Evolutionary conservation across 2,113 vertebrate genomes (phyloP), one percentile per base, ranked within the genome.

Genomic region (Zosterops lateralis): DNA sequence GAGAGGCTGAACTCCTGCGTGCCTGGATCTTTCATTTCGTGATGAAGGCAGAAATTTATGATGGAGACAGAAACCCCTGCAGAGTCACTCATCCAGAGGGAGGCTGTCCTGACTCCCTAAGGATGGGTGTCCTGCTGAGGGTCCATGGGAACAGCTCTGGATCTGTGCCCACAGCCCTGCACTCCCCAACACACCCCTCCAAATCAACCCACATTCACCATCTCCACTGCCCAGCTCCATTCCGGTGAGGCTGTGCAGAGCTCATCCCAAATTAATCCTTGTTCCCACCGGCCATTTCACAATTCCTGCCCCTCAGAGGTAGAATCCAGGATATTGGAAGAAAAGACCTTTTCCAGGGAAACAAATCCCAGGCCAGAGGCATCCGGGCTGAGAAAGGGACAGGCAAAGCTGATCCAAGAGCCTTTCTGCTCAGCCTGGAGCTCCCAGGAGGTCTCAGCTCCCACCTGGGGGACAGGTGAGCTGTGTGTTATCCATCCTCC

Each of bases 371-470:
- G 34, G 20, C 14, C 56, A 60, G 73, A 79, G 38, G 7, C 3
- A 3, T 2, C 21, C 0, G 1, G 36, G 15, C 38, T 38, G 57
- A 54, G 31, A 53, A 26, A 45, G 22, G 19, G 22, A n/a, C 8
- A 26, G 40, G 51, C 2, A 48, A 25, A 70, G 22, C 20, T 38
- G 86, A 25, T 19, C 7, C n/a, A 26, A 58, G 22, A 62, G 32
- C 29, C 4, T 54, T 57, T 42, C 11, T 2, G 6, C 51, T 57
- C 71, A 79, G 12, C 36, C n/a, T 65, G 60, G 56, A 61, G 54
- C 28, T 73, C 64, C 12, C 20, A 18, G 53, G 22, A 44, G 25
- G 10, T 34, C n/a, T 53, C 45, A 61, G 29, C 28, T 74, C 38
- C 36, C 36, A 62, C 7, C 8, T 50, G 51, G 65, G 77, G 38